A percentile compares a stretch with the other conserved stretches of the same genome.
Conservation (phyloP, 2,797 vertebrate genomes). For the Anniella stebbinsi region DNA sequence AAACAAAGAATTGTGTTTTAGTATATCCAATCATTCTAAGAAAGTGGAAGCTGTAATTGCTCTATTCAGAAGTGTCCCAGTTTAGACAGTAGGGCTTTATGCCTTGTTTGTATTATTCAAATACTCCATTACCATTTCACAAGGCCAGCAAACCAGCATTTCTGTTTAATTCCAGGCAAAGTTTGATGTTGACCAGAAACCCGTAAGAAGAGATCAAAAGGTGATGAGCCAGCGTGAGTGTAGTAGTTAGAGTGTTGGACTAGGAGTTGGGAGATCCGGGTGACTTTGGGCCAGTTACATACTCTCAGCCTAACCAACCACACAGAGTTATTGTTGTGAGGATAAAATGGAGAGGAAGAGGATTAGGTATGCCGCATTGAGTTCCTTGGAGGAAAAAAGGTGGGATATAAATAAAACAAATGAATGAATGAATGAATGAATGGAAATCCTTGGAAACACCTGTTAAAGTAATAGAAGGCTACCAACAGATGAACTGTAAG, state of each 20-base stretch:
- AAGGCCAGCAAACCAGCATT: conserved; percentile 40
- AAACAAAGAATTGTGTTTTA: neutral
- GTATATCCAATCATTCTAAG: conserved; percentile 8
- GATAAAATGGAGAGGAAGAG: too few species aligned
- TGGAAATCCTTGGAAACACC: conserved; percentile 25
- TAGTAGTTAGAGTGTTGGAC: too few species aligned
- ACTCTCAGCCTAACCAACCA: too few species aligned
- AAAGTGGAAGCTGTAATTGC: conserved; percentile 29
- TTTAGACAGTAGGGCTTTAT: neutral
- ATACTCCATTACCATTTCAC: conserved; percentile 36
- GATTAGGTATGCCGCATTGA: too few species aligned
- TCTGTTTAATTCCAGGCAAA: conserved; percentile 42
- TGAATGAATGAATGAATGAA: too few species aligned
- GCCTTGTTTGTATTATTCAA: conserved; percentile 40
- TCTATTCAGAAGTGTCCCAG: conserved; percentile 22
- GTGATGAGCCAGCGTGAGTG: neutral
- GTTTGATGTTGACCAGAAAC: conserved; percentile 53
- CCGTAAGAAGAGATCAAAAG: conserved; percentile 59
- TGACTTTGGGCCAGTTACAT: too few species aligned
- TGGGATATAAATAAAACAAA: too few species aligned
- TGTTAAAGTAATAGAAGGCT: conserved; percentile 43
- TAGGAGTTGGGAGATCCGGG: too few species aligned
- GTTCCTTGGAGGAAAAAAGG: too few species aligned
- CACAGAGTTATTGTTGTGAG: too few species aligned
- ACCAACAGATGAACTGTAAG: conserved; percentile 48